A percentile compares a stretch with the other conserved stretches of the same genome.
phyloP scores from a whole-genome alignment of 2,797 vertebrate species.

The Lindbergichthys nudifrons region DNA sequence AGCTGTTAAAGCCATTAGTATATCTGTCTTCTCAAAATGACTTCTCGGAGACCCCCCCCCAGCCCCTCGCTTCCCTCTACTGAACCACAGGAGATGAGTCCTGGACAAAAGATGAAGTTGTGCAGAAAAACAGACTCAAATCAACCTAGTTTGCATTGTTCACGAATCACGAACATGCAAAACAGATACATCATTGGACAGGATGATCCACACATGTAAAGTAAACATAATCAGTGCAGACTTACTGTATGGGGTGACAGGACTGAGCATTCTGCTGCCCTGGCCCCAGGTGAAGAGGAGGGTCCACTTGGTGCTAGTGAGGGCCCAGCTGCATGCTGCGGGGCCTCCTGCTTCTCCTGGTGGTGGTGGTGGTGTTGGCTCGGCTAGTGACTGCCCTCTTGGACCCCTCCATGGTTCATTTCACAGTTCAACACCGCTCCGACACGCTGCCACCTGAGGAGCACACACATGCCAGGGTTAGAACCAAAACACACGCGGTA shows the following conservation, averaged over 20 bases:
- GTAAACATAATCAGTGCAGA: constrained; percentile 1
- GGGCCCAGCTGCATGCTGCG: constrained; percentile 69
- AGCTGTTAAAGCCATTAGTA: constrained; percentile 79
- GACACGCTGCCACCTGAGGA: constrained; percentile 67
- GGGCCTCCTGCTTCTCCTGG: constrained; percentile 53
- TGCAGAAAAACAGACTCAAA: constrained; percentile 46
- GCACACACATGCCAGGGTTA: constrained; percentile 33
- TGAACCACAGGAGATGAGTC: constrained; percentile 57
- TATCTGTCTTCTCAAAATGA: constrained; percentile 68
- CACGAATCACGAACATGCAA: neutral
- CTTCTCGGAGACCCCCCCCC: constrained; percentile 45
- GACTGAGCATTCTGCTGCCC: constrained; percentile 85
- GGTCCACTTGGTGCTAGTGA: constrained; percentile 71
- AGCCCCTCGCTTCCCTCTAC: constrained; percentile 36
- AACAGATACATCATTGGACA: neutral
- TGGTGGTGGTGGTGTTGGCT: constrained; percentile 38
- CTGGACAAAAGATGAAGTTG: constrained; percentile 42
- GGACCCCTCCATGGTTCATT: constrained; percentile 74
- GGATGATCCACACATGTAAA: neutral
- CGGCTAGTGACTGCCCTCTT: constrained; percentile 61
- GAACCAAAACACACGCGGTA: neutral
- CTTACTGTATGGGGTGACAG: constrained; percentile 83
- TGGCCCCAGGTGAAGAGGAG: constrained; percentile 69
- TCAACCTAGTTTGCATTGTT: neutral
- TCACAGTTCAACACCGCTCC: constrained; percentile 57